Conservation (phyloP, 2,797 vertebrate species). For the Platalea minor region DNA sequence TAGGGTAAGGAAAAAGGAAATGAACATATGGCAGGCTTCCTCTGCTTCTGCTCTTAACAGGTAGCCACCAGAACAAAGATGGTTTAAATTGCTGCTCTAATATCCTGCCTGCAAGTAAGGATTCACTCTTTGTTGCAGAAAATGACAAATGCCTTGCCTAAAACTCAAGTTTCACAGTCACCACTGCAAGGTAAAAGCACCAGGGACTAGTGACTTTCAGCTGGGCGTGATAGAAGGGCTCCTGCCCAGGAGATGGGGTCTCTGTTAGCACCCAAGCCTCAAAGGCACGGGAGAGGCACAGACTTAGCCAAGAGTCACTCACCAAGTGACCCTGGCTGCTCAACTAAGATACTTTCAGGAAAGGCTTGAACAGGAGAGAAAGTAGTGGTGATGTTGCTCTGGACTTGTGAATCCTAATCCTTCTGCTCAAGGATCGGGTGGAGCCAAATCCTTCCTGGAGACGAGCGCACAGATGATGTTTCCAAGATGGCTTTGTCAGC, state of each 20-base stretch:
- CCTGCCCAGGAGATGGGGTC: neutral
- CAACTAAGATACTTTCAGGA: neutral
- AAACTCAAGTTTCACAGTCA: neutral
- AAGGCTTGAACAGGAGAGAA: neutral
- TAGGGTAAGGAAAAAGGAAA: neutral
- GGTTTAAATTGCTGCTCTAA: neutral
- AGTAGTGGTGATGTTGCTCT: neutral
- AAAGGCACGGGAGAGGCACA: neutral
- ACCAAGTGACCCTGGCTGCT: neutral
- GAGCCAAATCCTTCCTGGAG: neutral
- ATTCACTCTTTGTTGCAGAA: neutral
- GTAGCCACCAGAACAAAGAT: neutral
- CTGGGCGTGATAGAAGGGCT: neutral
- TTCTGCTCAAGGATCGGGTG: neutral
- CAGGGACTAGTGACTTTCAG: neutral
- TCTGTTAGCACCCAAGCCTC: neutral
- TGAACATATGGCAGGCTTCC: neutral
- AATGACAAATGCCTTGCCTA: neutral
- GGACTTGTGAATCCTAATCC: neutral
- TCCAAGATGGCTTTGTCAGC: neutral
- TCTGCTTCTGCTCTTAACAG: neutral
- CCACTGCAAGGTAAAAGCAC: neutral
- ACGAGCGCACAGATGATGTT: neutral
- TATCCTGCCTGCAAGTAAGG: neutral
- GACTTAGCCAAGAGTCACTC: neutral